A percentile compares a stretch with the other conserved stretches of the same genome.
Evolutionary conservation across 2,797 vertebrate species (phyloP).

Genomic region (Anguilla marmorata): DNA sequence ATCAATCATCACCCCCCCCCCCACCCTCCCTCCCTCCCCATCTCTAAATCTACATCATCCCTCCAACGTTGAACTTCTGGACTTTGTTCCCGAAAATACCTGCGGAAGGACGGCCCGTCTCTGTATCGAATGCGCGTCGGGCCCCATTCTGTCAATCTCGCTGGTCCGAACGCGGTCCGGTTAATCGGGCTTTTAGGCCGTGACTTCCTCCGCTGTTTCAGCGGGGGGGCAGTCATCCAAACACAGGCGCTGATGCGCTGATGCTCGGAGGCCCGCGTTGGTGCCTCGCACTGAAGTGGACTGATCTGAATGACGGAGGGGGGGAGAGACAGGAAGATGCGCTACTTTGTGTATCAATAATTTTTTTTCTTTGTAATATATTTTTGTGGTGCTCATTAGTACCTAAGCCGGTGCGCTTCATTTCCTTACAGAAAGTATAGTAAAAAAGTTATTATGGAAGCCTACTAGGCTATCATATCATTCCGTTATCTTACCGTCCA

Average conservation of each 20-base stretch:
- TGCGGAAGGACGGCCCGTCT: conserved; percentile 6
- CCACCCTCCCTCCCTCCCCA: conserved; percentile 28
- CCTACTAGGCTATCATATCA: not conserved
- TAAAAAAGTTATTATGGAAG: not conserved
- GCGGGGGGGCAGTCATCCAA: not conserved
- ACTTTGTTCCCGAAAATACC: conserved; percentile 38
- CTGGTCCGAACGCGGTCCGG: not conserved
- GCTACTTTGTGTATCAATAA: not conserved
- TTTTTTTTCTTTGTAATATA: not conserved
- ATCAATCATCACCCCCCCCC: conserved; percentile 71
- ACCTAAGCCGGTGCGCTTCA: not conserved
- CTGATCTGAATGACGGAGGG: not conserved
- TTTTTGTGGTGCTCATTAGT: not conserved
- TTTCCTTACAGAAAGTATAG: not conserved
- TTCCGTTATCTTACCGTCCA: not conserved
- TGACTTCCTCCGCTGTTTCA: not conserved
- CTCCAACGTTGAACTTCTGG: conserved; percentile 21
- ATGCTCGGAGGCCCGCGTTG: not conserved
- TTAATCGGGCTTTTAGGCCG: not conserved
- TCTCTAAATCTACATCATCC: not conserved
- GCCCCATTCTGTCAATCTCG: conserved; percentile 1
- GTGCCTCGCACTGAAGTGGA: not conserved
- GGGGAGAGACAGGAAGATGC: no score
- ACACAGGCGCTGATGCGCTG: not conserved
- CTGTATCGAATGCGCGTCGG: not conserved